These are phyloP conservation scores for Zingel zingel DNA, from an alignment of 2,113 vertebrate genomes.

Conservation along the genomic window DNA sequence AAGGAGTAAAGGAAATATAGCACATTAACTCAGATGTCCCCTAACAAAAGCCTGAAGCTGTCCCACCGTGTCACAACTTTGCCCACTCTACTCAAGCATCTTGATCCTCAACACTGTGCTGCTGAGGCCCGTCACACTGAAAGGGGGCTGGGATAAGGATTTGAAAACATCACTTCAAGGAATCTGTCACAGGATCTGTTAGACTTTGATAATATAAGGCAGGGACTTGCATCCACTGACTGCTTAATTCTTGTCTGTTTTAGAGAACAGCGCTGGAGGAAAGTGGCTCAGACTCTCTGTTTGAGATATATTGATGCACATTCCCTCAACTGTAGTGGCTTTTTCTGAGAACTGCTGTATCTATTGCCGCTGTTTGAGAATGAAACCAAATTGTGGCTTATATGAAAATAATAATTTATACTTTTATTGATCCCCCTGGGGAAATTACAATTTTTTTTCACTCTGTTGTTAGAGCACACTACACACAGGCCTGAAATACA, in stretches of 20 bases:
- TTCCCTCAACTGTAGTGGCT: not conserved
- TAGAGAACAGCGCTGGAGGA: not conserved
- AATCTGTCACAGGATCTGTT: conserved; percentile 13
- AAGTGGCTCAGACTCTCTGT: not conserved
- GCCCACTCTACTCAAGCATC: not conserved
- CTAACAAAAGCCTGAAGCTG: conserved; percentile 1
- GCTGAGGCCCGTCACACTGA: not conserved
- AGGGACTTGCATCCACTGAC: not conserved
- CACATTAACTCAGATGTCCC: conserved; percentile 12
- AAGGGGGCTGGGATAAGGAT: not conserved
- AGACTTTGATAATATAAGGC: conserved; percentile 10
- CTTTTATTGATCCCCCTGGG: too few species aligned
- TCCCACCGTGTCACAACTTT: not conserved
- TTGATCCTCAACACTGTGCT: not conserved
- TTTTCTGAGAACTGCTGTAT: not conserved
- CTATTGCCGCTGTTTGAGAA: too few species aligned
- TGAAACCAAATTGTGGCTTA: not conserved
- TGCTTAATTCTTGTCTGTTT: conserved; percentile 16
- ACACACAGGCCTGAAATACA: too few species aligned
- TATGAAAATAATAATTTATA: not conserved
- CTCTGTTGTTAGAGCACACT: too few species aligned
- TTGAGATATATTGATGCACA: not conserved
- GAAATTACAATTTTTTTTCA: too few species aligned
- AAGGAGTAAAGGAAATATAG: conserved; percentile 1
- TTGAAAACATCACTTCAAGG: conserved; percentile 27